Conservation (phyloP, 2,797 vertebrate genomes). For the Bryconaethiops microstoma region DNA sequence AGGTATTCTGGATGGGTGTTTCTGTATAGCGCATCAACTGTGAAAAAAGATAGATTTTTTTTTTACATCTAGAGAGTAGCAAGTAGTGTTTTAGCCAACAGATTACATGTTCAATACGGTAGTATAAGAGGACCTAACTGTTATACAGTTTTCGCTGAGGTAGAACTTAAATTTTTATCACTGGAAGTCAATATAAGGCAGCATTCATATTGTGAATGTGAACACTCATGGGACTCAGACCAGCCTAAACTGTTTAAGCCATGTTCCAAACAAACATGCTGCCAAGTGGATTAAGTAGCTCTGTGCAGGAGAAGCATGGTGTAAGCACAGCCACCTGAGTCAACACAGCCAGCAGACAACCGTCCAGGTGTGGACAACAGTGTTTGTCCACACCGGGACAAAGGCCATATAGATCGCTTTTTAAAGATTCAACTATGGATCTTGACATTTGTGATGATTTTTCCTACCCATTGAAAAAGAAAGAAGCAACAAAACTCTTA, state of each 20-base stretch:
- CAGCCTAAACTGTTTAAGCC: neutral
- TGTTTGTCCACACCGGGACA: conserved; percentile 6
- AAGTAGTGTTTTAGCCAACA: neutral
- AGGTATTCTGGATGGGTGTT: conserved; percentile 87
- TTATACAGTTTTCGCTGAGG: too few relatives aligned
- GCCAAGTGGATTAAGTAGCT: conserved; percentile 16
- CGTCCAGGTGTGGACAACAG: neutral
- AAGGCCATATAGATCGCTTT: neutral
- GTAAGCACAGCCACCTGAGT: conserved; percentile 29
- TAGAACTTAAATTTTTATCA: too few relatives aligned
- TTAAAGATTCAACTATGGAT: neutral
- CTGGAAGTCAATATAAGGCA: neutral
- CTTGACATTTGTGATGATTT: neutral
- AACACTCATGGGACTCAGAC: neutral
- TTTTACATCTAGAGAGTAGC: neutral
- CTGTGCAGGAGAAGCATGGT: neutral
- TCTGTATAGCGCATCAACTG: conserved; percentile 89
- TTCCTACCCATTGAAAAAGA: neutral
- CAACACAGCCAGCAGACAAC: neutral
- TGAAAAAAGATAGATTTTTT: neutral
- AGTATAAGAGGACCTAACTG: neutral
- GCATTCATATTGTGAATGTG: neutral
- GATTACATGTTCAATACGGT: neutral
- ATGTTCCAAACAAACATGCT: conserved; percentile 32
- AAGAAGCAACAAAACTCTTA: neutral